Evolutionary conservation across 2,888 invertebrate species (phyloP), one percentile per base, ranked within the genome.

Genomic region (Orchesella flavescens): DNA sequence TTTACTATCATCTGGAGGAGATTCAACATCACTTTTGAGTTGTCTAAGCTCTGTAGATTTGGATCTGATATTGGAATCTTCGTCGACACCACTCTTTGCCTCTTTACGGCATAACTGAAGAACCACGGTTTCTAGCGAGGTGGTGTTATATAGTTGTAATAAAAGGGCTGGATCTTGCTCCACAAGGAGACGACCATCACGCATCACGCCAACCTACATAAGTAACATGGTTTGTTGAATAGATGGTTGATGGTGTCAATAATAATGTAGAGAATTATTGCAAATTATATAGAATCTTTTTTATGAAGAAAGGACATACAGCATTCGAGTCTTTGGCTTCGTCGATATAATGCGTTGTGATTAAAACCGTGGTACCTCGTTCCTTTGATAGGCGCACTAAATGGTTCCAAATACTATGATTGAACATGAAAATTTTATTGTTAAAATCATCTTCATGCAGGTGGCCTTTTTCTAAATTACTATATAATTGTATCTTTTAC

Each of bases 401-500:
- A 43, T 76, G 76, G 1, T 68, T 76, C 66, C 66, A 76, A 55
- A 76, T 76, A 34, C 75, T 75, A 12, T 65, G 17, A 57, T 82
- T 72, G 44, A 24, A 65, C 63, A 84, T 12, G 19, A 57, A 46
- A 46, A 46, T 46, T 10, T 46, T n/a, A n/a, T n/a, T n/a, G n/a
- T 10, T 46, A 46, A 46, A 13, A 46, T 46, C 46, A 46, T 46
- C 13, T 10, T 10, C 13, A 10, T 46, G 46, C 46, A 46, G 7
- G 46, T 10, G 13, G 13, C 7, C 46, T 46, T 10, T 13, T 46
- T 46, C 46, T 10, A 7, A 15, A 15, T 55, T n/a, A 55, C 5
- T 12, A 55, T 15, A 55, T 55, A 15, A n/a, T 9, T n/a, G 10
- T 15, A 55, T 12, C 12, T 46, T 59, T 44, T 75, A 65, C 66